Conservation (phyloP, 2,113 vertebrate genomes). For the Chloropsis hardwickii region DNA sequence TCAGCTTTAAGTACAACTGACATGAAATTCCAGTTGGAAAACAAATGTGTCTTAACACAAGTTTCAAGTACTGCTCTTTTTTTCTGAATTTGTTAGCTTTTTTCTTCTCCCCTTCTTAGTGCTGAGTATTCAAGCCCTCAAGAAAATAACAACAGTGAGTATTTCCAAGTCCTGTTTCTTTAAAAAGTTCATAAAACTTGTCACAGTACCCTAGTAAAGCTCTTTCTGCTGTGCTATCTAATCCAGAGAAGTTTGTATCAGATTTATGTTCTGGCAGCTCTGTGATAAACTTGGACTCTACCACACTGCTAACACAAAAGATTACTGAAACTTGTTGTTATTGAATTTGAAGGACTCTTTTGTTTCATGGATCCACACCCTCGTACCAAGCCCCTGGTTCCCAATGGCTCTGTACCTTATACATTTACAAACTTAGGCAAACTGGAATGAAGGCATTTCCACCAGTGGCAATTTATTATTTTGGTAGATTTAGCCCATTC, state of each 20-base stretch:
- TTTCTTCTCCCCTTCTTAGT: not conserved
- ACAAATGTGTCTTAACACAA: accelerated
- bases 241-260: slow-evolving; percentile 60
- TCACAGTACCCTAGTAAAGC: slow-evolving; percentile 19
- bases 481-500: not conserved
- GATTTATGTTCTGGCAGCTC: slow-evolving; percentile 58
- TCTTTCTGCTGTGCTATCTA: slow-evolving; percentile 41
- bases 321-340: slow-evolving; percentile 35
- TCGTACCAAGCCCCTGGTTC: not conserved
- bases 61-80: not conserved
- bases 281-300: slow-evolving; percentile 44
- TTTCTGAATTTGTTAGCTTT: not conserved
- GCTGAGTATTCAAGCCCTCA: not conserved
- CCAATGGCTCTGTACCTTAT: not conserved
- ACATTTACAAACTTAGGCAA: not conserved
- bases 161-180: slow-evolving; percentile 36
- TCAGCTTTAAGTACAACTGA: not conserved
- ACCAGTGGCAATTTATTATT: not conserved
- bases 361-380: not conserved
- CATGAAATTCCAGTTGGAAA: not conserved
- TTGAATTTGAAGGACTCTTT: slow-evolving; percentile 33
- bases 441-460: not conserved
- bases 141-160: not conserved
- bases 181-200: slow-evolving; percentile 33
- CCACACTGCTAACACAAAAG: slow-evolving; percentile 25